Conservation (phyloP, 2,888 invertebrate genomes). For the Masnerella sp. region DNA sequence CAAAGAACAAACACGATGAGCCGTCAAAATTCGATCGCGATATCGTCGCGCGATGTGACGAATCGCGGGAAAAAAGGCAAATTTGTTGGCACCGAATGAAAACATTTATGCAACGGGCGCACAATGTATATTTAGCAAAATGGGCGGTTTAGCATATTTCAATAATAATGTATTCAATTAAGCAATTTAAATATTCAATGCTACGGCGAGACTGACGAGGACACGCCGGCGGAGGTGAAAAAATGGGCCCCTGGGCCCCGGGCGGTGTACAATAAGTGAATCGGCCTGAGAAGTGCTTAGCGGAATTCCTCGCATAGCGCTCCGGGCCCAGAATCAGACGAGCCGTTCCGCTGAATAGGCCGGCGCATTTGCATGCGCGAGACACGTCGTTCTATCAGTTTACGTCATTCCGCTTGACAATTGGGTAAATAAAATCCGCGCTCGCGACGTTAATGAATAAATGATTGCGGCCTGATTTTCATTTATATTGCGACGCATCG, state of each 20-base stretch:
- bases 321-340: conserved; percentile 44
- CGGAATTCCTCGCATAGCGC: conserved; percentile 39
- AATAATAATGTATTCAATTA: conserved; percentile 56
- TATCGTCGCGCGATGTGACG: conserved; percentile 3
- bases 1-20: conserved; percentile 15
- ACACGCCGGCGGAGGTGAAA: conserved; percentile 41
- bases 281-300: conserved; percentile 42
- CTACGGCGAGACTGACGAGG: conserved; percentile 43
- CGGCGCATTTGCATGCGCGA: conserved; percentile 3
- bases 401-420: conserved; percentile 27
- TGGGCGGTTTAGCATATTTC: conserved; percentile 47
- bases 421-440: conserved; percentile 37
- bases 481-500: conserved; percentile 45
- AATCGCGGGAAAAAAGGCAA: not conserved
- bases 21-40: conserved; percentile 14
- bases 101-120: conserved; percentile 29
- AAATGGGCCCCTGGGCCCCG: conserved; percentile 43
- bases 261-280: conserved; percentile 48
- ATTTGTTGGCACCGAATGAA: conserved; percentile 10
- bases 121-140: conserved; percentile 31
- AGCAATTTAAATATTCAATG: conserved; percentile 54
- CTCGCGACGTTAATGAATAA: conserved; percentile 27
- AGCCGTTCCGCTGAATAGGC: conserved; percentile 25
- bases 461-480: conserved; percentile 24
- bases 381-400: conserved; percentile 28